Conservation (phyloP, 2,113 vertebrate species). For the Salvelinus alpinus region DNA sequence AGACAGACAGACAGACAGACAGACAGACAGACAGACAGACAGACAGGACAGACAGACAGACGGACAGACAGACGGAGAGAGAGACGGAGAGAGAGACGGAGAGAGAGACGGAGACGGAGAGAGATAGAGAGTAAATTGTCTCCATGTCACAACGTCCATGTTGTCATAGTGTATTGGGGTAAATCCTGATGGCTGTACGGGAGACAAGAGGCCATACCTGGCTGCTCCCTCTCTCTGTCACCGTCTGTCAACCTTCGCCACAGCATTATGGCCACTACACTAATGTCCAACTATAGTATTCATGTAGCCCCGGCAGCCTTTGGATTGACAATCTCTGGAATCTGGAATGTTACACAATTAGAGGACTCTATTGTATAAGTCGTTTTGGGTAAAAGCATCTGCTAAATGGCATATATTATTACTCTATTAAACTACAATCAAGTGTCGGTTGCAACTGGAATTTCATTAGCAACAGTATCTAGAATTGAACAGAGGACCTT, state of each 20-base stretch:
- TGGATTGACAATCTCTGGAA: background rate
- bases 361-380: too few species aligned
- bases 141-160: background rate
- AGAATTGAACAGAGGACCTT: too few species aligned
- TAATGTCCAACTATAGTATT: background rate
- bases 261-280: background rate
- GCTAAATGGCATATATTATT: too few species aligned
- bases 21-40: background rate
- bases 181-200: constrained; percentile 3
- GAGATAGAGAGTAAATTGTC: background rate
- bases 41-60: background rate
- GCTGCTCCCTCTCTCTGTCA: too few species aligned
- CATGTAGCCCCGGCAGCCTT: background rate
- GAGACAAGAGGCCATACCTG: too few species aligned
- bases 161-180: background rate
- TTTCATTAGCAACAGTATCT: too few species aligned
- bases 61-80: background rate
- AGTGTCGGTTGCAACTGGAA: too few species aligned
- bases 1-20: background rate
- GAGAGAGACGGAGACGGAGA: background rate
- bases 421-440: background rate
- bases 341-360: background rate
- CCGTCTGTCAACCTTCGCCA: background rate
- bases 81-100: background rate
- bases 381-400: too few species aligned